Evolutionary conservation across 2,888 invertebrate species (phyloP).

Genomic region (Plusia festucae): DNA sequence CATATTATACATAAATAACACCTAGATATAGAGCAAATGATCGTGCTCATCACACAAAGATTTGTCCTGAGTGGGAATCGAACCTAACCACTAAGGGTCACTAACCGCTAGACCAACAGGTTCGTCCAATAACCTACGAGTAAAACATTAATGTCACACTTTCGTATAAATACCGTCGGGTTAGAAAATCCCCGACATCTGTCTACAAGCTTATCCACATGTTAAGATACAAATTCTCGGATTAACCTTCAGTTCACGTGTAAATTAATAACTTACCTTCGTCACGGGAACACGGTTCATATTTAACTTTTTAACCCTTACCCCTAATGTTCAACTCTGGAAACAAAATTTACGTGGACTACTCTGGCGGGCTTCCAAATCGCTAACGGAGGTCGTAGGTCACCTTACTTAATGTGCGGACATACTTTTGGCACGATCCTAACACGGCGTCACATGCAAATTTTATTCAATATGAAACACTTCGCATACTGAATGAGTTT

Average conservation of each 20-base stretch:
- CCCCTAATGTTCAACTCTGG: slow-evolving; percentile 70
- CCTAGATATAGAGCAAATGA: no score
- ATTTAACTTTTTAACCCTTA: slow-evolving; percentile 75
- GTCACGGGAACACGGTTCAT: slow-evolving; percentile 61
- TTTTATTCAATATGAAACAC: slow-evolving; percentile 69
- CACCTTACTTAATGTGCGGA: slow-evolving; percentile 80
- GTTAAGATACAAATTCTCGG: slow-evolving; percentile 28
- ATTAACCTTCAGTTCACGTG: slow-evolving; percentile 42
- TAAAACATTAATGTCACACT: slow-evolving; percentile 6
- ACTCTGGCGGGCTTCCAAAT: slow-evolving; percentile 79
- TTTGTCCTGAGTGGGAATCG: no score
- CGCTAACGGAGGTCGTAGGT: slow-evolving; percentile 76
- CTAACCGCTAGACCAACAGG: no score
- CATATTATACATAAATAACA: no score
- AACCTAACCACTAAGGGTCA: no score
- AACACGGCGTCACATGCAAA: slow-evolving; percentile 64
- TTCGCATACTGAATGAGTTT: slow-evolving; percentile 62
- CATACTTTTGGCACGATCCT: slow-evolving; percentile 72
- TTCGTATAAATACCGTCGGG: slow-evolving; percentile 11
- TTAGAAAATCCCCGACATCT: slow-evolving; percentile 13
- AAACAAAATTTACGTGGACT: slow-evolving; percentile 76
- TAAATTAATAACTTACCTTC: slow-evolving; percentile 53
- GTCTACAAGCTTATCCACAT: slow-evolving; percentile 22
- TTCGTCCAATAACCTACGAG: background rate
- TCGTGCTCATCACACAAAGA: no score